phyloP scores from a whole-genome alignment of 2,888 invertebrate species.

The Napeogenes inachia region DNA sequence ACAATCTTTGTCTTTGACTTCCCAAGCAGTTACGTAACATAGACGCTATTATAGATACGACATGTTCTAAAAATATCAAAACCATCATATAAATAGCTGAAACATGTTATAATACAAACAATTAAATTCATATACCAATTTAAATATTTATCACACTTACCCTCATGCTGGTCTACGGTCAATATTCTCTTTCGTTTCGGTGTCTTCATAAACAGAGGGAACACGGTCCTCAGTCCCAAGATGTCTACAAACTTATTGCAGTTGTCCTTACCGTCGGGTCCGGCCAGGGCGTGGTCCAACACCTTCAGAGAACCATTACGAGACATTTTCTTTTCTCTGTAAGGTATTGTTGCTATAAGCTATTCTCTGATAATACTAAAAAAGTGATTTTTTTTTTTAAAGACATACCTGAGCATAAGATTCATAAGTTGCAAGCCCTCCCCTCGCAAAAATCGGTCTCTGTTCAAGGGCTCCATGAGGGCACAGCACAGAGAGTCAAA shows the following conservation, averaged over 20 bases:
- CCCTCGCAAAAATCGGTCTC: conserved; percentile 94
- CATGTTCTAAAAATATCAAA: conserved; percentile 82
- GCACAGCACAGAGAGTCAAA: conserved; percentile 97
- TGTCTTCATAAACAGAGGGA: conserved; percentile 99
- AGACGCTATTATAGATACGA: conserved; percentile 93
- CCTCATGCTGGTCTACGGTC: conserved; percentile 93
- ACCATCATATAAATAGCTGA: no score
- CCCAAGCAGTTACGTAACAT: conserved; percentile 95
- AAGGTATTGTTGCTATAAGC: conserved; percentile 20
- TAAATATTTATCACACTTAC: conserved; percentile 47
- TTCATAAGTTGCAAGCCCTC: conserved; percentile 99
- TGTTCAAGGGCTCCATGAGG: conserved; percentile 90
- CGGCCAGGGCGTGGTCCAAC: conserved; percentile 97
- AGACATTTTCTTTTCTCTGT: conserved; percentile 93
- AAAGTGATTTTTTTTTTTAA: conserved; percentile 1
- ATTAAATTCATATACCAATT: no score
- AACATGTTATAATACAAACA: conserved; percentile 3
- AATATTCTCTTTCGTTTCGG: conserved; percentile 91
- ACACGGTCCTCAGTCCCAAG: conserved; percentile 95
- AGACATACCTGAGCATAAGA: conserved; percentile 90
- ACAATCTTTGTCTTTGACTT: conserved; percentile 90
- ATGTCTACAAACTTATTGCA: conserved; percentile 99
- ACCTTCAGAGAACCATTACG: conserved; percentile 97
- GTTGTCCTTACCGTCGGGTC: conserved; percentile 94
- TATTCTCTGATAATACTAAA: conserved; percentile 1